Base-by-base conservation (phyloP, 2,888 invertebrate species). In the Nomada ruficornis region DNA sequence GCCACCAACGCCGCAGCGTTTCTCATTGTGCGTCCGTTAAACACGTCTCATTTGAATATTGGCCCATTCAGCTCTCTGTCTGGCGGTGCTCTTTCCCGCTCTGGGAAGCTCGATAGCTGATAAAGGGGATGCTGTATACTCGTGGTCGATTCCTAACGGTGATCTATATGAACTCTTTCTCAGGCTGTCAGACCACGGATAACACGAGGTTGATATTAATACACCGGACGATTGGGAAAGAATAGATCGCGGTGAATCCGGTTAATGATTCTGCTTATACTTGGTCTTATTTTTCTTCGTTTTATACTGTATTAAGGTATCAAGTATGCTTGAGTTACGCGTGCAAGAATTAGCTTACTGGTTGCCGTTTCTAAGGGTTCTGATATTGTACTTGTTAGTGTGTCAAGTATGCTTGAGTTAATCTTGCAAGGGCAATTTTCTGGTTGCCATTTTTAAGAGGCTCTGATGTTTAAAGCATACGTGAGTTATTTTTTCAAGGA, bases 11-110 rank as follows among this genome's bases (percentile, higher is more conserved):
- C 75, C 63, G 74, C 67, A 77, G 84, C 75, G 81, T 73, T 80
- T 82, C 90, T 90, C 90, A 91, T 91, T 91, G 92, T 92, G 89
- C 83, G 72, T 72, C 82, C 82, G 82, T 20, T 88, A 91, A 92
- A 92, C 92, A 91, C 87, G 88, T 85, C 91, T 93, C 92, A 92
- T 92, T 93, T 92, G 89, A 92, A 92, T 93, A 92, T 93, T 89
- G 88, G 89, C 85, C 90, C 69, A 23, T 57, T 57, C 5, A 29
- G 10, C 18, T 47, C 52, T 71, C 36, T 60, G 47, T 47, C 47
- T 11, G 15, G 47, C 47, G 47, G 47, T 47, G 47, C 15, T 47
- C 47, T 47, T 47, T 47, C 55, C 42, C 68, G n/a, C 13, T n/a
- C 76, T 88, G 83, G 86, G 85, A 84, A 86, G 85, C 89, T 23